Base-by-base conservation (phyloP, 2,888 invertebrate genomes). In the Xestia c-nigrum region DNA sequence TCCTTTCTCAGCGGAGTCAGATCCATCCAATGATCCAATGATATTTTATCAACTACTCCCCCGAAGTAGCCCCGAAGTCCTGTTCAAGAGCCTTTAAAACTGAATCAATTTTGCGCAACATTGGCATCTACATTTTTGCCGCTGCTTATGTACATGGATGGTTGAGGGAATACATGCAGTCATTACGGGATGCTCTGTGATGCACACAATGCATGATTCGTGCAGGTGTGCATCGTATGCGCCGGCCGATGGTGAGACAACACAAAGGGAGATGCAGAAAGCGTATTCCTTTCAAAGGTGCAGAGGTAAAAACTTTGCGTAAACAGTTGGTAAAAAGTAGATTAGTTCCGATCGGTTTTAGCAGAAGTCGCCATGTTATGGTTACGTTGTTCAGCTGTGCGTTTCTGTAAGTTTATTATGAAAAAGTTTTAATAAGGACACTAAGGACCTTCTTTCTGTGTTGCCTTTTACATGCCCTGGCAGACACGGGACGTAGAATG, bases 401-500 rank as follows among this genome's bases (percentile, higher is more conserved):
- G n/a, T 31, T n/a, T 43, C 12, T 16, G 16, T 19, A 47, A 19
- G 31, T 40, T 64, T 77, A 12, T 21, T 43, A 31, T 10, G 5
- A 5, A 68, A 31, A 61, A 21, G 16, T 14, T 67, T 65, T 7
- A 7, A 10, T 21, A 38, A 63, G 21, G 21, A 63, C 6, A n/a
- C n/a, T 14, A 2, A 65, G 50, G 4, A 59, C 40, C 72, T 84
- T 84, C 74, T 84, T 57, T 52, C 19, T 38, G 38, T 55, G n/a
- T 47, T 71, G 24, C 16, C 24, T 47, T 1, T 65, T 12, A 5
- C 1, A 24, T 38, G 75, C 50, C n/a, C 40, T 57, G 65, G 67
- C 47, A 66, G 76, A 75, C 74, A 78, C 78, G 83, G 75, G 85
- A 85, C 77, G 83, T 82, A 84, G 87, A 92, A 91, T 93, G 92